Conservation (phyloP, 2,113 vertebrate genomes). For the Festucalex cinctus region DNA sequence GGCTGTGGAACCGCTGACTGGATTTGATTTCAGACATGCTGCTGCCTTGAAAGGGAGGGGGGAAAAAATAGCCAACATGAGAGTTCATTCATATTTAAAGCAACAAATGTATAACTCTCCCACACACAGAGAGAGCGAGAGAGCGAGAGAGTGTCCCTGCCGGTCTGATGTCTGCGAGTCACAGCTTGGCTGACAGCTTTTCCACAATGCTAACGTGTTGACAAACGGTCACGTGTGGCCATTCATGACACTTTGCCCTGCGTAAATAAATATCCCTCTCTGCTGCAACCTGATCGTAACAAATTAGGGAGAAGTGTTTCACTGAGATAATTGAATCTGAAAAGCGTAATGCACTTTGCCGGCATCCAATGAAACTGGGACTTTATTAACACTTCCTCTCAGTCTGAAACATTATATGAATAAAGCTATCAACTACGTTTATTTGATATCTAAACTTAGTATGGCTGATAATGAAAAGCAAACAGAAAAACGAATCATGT, state of each 20-base stretch:
- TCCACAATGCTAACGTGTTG: slow-evolving; percentile 62
- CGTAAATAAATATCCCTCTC: slow-evolving; percentile 33
- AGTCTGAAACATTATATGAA: slow-evolving; percentile 3
- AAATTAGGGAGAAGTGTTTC: slow-evolving; percentile 20
- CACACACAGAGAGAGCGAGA: slow-evolving; percentile 1
- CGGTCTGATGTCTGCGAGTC: slow-evolving; percentile 60
- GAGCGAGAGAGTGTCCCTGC: slow-evolving; percentile 20
- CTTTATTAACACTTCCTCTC: slow-evolving; percentile 4
- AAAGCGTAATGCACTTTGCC: slow-evolving; percentile 6
- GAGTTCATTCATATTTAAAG: slow-evolving; percentile 26
- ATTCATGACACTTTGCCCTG: slow-evolving; percentile 36
- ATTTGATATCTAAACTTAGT: background rate
- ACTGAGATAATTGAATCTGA: slow-evolving; percentile 10
- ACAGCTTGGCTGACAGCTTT: slow-evolving; percentile 69
- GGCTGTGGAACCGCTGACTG: slow-evolving; percentile 85
- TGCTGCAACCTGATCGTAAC: slow-evolving; percentile 25
- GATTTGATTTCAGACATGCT: slow-evolving; percentile 82
- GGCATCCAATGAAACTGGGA: background rate
- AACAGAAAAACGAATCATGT: slow-evolving; percentile 1
- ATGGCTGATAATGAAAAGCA: background rate
- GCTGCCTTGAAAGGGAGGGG: slow-evolving; percentile 53
- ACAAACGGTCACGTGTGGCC: slow-evolving; percentile 49
- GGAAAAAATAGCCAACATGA: slow-evolving; percentile 28
- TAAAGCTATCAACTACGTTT: background rate
- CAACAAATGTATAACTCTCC: slow-evolving; percentile 16